These are phyloP conservation scores for Drosophila aldrichi DNA, from an alignment of 2,888 invertebrate species.

Conservation along the genomic window DNA sequence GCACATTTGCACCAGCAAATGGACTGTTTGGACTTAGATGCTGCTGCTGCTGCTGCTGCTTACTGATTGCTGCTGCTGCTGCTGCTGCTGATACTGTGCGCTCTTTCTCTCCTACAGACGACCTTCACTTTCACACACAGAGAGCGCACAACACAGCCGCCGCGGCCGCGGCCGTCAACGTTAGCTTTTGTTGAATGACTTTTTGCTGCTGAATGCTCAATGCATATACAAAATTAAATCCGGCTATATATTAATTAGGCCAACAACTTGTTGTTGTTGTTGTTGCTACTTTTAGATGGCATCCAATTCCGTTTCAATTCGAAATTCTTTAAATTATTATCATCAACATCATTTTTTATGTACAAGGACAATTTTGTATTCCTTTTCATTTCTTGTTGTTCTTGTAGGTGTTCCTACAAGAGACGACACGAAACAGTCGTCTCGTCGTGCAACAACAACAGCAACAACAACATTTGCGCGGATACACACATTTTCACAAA, in stretches of 20 bases:
- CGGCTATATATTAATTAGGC: conserved; percentile 59
- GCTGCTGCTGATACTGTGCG: conserved; percentile 45
- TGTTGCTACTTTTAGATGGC: conserved; percentile 30
- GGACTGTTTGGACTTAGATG: conserved; percentile 57
- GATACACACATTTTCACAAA: conserved; percentile 82
- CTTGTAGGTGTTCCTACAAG: conserved; percentile 32
- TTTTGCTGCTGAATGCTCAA: conserved; percentile 21
- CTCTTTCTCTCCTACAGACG: conserved; percentile 77
- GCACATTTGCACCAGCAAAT: conserved; percentile 69
- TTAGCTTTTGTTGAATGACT: conserved; percentile 54
- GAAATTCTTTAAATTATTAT: conserved; percentile 26
- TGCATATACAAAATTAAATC: conserved; percentile 46
- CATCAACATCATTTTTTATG: conserved; percentile 38
- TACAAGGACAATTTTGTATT: conserved; percentile 60
- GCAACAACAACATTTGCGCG: conserved; percentile 65
- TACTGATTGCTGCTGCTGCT: conserved; percentile 11
- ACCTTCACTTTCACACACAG: conserved; percentile 71
- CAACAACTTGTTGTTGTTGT: conserved; percentile 55
- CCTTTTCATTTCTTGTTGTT: conserved; percentile 21
- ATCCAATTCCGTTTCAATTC: conserved; percentile 29
- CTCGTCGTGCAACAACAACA: conserved; percentile 47
- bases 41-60: conserved; percentile 37
- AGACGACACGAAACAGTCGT: conserved; percentile 30
- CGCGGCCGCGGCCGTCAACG: conserved; percentile 46
- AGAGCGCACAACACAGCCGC: conserved; percentile 32